Percentiles rank a stretch among this genome's conserved stretches.
These are phyloP conservation scores for Malurus leucopterus DNA, from an alignment of 2,797 vertebrate genomes.

Conservation along the genomic window DNA sequence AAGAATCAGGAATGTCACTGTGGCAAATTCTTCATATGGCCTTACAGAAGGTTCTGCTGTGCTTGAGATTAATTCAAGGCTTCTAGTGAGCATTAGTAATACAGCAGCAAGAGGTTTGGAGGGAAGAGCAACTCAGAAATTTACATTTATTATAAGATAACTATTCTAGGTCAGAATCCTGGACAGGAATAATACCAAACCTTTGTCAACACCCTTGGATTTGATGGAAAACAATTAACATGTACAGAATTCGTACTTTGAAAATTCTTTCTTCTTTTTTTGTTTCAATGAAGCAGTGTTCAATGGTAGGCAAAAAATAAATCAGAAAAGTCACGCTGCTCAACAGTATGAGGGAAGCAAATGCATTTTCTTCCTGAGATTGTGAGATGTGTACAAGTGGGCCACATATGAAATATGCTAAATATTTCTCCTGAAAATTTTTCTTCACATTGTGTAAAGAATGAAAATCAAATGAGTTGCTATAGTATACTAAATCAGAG, in stretches of 20 bases:
- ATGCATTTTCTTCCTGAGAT: neutral
- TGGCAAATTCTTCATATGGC: neutral
- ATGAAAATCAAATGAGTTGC: neutral
- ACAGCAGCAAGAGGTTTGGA: neutral
- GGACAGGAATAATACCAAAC: neutral
- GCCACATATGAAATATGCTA: neutral
- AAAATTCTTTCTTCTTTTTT: neutral
- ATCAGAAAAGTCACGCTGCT: neutral
- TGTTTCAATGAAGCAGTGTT: neutral
- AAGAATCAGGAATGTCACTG: conserved; percentile 22
- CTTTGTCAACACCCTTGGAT: neutral
- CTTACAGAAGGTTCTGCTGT: conserved; percentile 2
- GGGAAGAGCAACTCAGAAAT: neutral
- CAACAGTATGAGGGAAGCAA: neutral
- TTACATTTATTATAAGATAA: neutral
- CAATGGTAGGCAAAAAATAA: neutral
- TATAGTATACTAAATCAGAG: neutral
- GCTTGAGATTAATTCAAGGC: conserved; percentile 2
- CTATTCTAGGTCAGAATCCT: neutral
- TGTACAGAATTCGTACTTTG: neutral
- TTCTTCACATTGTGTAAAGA: neutral
- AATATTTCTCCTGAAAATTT: neutral
- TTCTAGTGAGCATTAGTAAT: neutral
- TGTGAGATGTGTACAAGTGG: neutral
- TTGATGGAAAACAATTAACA: neutral